Base-by-base conservation (phyloP, 2,113 vertebrate species). In the Callopanchax toddi region DNA sequence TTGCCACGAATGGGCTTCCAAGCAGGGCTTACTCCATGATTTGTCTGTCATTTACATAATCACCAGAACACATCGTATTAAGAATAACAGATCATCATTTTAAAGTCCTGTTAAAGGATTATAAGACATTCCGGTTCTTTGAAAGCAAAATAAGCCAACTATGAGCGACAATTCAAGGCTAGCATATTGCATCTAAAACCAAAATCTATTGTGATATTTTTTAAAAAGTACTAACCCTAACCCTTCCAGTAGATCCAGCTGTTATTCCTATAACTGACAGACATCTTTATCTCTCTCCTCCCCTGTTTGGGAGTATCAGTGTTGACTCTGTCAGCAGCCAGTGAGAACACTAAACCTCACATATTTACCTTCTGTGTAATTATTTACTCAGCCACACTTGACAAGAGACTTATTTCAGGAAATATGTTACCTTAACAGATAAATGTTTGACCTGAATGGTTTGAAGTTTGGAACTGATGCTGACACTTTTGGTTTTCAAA, bases 291-390 rank as follows among this genome's bases (percentile, higher is more conserved):
- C 12, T 36, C 11, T 13, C 12, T 42, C 29, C 37, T 51, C 49
- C 39, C 55, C 40, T 64, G 42, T 78, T 75, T 73, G 54, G 40
- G 21, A 21, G 76, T 68, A 60, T 58, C 53, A 71, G 44, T 39
- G 51, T 43, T 70, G 17, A 11, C 50, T 21, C 29, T 36, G 53
- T 46, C 48, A 76, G 88, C 89, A 90, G 75, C 72, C 89, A 84
- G 26, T 25, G 40, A 46, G 39, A 45, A 60, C 18, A 74, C 25
- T 0, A 22, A 37, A 60, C 55, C 39, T 49, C n/a, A n/a, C n/a
- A n/a, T n/a, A n/a, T n/a, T n/a, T 90, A 84, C 74, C 3, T 59
- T 52, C 16, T 43, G 79, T 85, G 58, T 92, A 92, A 93, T 92
- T 81, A 93, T 93, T 92, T 73, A 92, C 88, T 43, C 34, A 64